phyloP scores from a whole-genome alignment of 2,113 vertebrate genomes.

The Lanius ludovicianus region DNA sequence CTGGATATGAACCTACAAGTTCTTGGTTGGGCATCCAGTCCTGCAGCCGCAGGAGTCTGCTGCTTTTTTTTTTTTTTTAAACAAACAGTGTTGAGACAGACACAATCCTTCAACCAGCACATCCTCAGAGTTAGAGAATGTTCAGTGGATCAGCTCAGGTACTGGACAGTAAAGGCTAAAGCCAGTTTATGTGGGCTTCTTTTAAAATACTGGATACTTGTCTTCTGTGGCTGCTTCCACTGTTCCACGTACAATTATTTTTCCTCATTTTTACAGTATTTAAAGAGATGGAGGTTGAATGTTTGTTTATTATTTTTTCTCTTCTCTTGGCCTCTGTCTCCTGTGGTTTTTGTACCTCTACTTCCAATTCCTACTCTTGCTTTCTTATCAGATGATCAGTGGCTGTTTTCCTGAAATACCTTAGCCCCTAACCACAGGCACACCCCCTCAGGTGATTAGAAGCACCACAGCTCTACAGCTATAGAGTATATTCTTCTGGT shows the following conservation, averaged over 20 bases:
- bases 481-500: fast-evolving
- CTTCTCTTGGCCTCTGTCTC: neutral
- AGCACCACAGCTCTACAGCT: neutral
- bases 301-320: neutral
- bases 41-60: neutral
- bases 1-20: neutral
- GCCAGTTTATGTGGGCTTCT: neutral
- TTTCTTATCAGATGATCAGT: neutral
- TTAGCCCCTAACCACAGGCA: neutral
- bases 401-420: neutral
- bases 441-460: neutral
- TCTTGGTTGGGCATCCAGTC: neutral
- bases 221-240: neutral
- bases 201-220: neutral
- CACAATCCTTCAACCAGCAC: neutral
- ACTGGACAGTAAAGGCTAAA: neutral
- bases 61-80: neutral
- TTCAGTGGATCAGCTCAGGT: neutral
- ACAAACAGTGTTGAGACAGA: neutral
- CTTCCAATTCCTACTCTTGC: neutral
- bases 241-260: neutral
- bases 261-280: neutral
- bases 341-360: neutral
- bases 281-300: neutral
- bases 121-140: neutral